These are phyloP conservation scores for Bombus balteatus DNA, from an alignment of 1,140 invertebrate genomes.

Conservation along the genomic window DNA sequence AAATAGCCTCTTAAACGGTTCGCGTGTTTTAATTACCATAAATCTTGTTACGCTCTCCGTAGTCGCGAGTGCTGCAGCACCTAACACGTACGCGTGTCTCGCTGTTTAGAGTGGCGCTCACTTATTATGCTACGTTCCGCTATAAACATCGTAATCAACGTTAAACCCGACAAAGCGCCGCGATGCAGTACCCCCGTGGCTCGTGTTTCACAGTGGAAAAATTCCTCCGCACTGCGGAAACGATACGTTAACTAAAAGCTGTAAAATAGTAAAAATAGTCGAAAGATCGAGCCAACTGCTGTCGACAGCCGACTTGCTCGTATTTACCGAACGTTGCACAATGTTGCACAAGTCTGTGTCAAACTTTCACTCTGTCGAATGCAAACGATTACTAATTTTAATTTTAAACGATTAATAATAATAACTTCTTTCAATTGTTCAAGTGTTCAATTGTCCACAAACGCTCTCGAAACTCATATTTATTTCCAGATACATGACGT, in stretches of 20 bases:
- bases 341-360: background rate
- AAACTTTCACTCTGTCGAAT: background rate
- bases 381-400: background rate
- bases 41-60: slow-evolving; percentile 53
- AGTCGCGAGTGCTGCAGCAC: background rate
- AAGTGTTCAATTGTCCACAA: background rate
- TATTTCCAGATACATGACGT: background rate
- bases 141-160: slow-evolving; percentile 39
- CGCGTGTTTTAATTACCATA: slow-evolving; percentile 64
- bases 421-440: background rate
- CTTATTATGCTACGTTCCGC: slow-evolving; percentile 48
- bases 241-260: background rate
- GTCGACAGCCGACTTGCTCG: background rate
- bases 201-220: slow-evolving; percentile 11
- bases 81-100: slow-evolving; percentile 22
- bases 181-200: background rate
- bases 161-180: slow-evolving; percentile 19
- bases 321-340: background rate
- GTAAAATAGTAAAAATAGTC: background rate
- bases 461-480: background rate
- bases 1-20: slow-evolving; percentile 52
- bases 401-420: background rate
- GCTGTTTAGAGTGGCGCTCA: slow-evolving; percentile 32
- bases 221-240: background rate
- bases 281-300: background rate